Conservation (phyloP, 2,113 vertebrate species). For the Echinops telfairi region DNA sequence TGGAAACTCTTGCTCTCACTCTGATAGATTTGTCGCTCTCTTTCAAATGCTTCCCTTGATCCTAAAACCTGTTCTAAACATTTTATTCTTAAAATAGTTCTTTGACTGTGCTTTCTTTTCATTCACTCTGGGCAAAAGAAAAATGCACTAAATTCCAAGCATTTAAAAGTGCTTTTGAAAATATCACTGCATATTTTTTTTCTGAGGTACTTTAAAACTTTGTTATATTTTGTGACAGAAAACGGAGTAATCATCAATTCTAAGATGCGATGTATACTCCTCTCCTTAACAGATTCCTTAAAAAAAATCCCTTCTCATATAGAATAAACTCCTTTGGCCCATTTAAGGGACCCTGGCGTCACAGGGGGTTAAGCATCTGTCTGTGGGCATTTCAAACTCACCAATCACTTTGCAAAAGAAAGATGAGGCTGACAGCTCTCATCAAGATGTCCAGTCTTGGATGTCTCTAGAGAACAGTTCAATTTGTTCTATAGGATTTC, state of each 20-base stretch:
- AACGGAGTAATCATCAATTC: neutral
- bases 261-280: neutral
- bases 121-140: neutral
- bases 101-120: neutral
- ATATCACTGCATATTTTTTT: neutral
- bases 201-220: neutral
- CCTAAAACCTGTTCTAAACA: slow-evolving; percentile 17
- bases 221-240: neutral
- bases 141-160: neutral
- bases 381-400: too few species aligned
- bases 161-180: neutral
- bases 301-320: neutral
- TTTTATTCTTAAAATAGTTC: neutral
- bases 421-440: too few species aligned
- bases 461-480: too few species aligned
- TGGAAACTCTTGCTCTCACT: slow-evolving; percentile 6
- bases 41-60: neutral
- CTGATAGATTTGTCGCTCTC: neutral
- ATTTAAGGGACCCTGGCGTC: neutral
- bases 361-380: too few species aligned
- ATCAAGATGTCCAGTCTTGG: too few species aligned
- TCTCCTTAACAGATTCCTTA: slow-evolving; percentile 14
- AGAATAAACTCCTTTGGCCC: neutral
- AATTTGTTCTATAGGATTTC: too few species aligned
- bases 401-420: too few species aligned